These are phyloP conservation scores for Trematomus bernacchii DNA, from an alignment of 2,797 vertebrate species.

Conservation along the genomic window DNA sequence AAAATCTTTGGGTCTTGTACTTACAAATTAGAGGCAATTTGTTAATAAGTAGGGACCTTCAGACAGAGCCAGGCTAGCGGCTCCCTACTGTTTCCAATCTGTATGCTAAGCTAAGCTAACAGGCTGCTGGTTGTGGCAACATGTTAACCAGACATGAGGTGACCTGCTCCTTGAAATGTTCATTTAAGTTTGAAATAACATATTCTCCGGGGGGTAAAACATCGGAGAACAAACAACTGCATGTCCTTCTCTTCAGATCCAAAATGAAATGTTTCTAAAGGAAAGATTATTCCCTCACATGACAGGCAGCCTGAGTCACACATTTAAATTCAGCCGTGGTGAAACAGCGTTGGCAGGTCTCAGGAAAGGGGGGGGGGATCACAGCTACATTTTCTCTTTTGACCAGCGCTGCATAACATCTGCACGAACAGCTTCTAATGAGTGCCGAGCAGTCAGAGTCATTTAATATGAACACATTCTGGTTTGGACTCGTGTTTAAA, in stretches of 20 bases:
- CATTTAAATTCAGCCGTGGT: slow-evolving; percentile 41
- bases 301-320: slow-evolving; percentile 33
- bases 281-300: slow-evolving; percentile 11
- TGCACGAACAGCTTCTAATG: slow-evolving; percentile 14
- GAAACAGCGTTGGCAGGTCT: slow-evolving; percentile 15
- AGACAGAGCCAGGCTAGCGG: background rate
- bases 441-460: background rate
- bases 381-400: background rate
- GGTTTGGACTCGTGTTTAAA: background rate
- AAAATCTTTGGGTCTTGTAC: too few relatives aligned
- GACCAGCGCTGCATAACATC: slow-evolving; percentile 3
- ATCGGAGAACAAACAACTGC: background rate
- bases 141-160: background rate
- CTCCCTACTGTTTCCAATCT: background rate
- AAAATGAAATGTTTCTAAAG: slow-evolving; percentile 24
- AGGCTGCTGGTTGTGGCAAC: background rate
- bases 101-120: slow-evolving; percentile 11
- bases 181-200: slow-evolving; percentile 13
- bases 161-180: background rate
- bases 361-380: background rate
- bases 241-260: slow-evolving; percentile 10
- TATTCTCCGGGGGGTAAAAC: background rate
- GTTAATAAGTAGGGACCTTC: background rate
- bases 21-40: background rate
- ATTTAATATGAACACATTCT: slow-evolving; percentile 11